A percentile compares a stretch with the other conserved stretches of the same genome.
Conservation (phyloP, 2,797 vertebrate genomes). For the Sebastes steindachneri region DNA sequence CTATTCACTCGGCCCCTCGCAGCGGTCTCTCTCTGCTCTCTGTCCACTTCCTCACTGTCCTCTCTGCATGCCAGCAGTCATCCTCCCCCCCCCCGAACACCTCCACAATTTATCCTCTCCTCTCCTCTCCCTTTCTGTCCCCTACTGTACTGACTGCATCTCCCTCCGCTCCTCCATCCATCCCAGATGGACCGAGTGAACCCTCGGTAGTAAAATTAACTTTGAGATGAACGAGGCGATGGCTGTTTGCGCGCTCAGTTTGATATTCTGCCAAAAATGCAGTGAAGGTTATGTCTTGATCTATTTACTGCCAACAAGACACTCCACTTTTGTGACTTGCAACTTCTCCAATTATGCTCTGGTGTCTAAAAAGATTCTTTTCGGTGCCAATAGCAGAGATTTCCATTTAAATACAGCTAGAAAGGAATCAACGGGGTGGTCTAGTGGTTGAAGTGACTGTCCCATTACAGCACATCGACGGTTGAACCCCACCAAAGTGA, state of each 20-base stretch:
- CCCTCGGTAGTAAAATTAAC: conserved; percentile 71
- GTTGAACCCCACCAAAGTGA: conserved; percentile 35
- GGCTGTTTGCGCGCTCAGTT: conserved; percentile 44
- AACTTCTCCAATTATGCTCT: conserved; percentile 35
- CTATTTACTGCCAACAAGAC: conserved; percentile 51
- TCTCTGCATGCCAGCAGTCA: conserved; percentile 39
- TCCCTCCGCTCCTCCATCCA: conserved; percentile 28
- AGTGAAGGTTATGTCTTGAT: conserved; percentile 66
- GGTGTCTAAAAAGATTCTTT: conserved; percentile 34
- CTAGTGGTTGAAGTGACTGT: conserved; percentile 13
- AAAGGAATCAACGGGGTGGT: conserved; percentile 14
- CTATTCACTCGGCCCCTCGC: conserved; percentile 3
- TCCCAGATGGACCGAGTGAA: conserved; percentile 63
- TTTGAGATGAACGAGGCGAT: conserved; percentile 65
- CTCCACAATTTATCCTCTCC: conserved; percentile 49
- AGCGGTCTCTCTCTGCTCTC: conserved; percentile 26
- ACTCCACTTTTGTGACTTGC: conserved; percentile 29
- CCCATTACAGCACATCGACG: conserved; percentile 6
- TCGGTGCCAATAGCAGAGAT: conserved; percentile 16
- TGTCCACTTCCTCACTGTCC: conserved; percentile 27
- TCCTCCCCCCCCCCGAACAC: conserved; percentile 5
- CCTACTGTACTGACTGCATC: conserved; percentile 15
- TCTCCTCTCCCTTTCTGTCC: conserved; percentile 32
- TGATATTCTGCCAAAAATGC: conserved; percentile 61
- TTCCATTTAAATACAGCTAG: conserved; percentile 33